phyloP scores from a whole-genome alignment of 2,888 invertebrate genomes.

The Meloe dianella region DNA sequence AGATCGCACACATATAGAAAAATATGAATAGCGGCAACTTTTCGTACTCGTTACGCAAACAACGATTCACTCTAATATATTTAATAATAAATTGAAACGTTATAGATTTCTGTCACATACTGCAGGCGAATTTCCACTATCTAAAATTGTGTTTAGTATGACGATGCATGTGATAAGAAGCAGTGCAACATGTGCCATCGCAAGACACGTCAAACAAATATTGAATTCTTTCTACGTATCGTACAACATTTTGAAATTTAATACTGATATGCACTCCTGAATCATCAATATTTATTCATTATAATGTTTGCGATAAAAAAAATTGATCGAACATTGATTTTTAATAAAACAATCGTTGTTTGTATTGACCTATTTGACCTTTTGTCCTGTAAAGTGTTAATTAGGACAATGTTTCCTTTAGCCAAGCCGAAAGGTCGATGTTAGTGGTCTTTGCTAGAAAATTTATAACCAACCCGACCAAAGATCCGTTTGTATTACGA shows the following conservation, averaged over 20 bases:
- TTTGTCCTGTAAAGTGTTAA: slow-evolving; percentile 27
- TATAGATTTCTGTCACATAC: slow-evolving; percentile 21
- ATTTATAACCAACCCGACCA: slow-evolving; percentile 33
- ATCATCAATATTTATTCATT: background rate
- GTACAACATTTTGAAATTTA: slow-evolving; percentile 21
- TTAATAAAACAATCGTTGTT: background rate
- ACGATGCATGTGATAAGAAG: slow-evolving; percentile 26
- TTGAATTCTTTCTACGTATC: slow-evolving; percentile 29
- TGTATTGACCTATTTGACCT: slow-evolving; percentile 3
- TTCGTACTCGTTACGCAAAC: background rate
- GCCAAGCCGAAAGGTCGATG: slow-evolving; percentile 34
- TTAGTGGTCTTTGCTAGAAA: slow-evolving; percentile 31
- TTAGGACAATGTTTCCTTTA: slow-evolving; percentile 37
- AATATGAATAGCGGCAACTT: background rate
- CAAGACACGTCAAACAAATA: slow-evolving; percentile 25
- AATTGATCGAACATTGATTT: background rate
- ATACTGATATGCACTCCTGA: background rate
- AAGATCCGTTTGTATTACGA: slow-evolving; percentile 32
- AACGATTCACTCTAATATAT: background rate
- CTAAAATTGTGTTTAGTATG: slow-evolving; percentile 30
- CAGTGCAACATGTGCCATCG: slow-evolving; percentile 23
- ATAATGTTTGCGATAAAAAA: background rate
- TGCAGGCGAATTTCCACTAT: slow-evolving; percentile 20
- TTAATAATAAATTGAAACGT: slow-evolving; percentile 14
- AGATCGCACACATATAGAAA: too few relatives aligned